Percentiles rank a stretch among this genome's conserved stretches.
phyloP scores from a whole-genome alignment of 2,797 vertebrate species.

The Merluccius polli region DNA sequence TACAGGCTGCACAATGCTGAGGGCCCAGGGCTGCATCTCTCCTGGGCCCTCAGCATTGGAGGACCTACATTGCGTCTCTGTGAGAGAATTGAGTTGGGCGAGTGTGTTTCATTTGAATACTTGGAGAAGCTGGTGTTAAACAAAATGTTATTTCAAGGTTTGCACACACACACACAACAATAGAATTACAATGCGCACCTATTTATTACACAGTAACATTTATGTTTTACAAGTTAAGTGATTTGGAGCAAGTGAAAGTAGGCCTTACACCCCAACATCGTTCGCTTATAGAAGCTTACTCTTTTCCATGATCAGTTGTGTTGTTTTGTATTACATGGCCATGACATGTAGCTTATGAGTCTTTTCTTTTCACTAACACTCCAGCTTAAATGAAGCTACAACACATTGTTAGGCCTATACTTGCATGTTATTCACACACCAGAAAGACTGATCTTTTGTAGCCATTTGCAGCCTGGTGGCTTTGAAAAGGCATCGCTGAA shows the following conservation, averaged over 20 bases:
- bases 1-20: conserved; percentile 68
- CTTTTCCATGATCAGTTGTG: background rate
- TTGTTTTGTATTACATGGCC: background rate
- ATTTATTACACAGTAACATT: background rate
- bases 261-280: too few relatives aligned
- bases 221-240: background rate
- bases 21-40: conserved; percentile 70
- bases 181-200: background rate
- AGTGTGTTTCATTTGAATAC: conserved; percentile 67
- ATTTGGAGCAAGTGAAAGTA: background rate
- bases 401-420: background rate
- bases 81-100: conserved; percentile 65
- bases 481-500: conserved; percentile 28
- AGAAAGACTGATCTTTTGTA: conserved; percentile 10
- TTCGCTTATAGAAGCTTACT: background rate
- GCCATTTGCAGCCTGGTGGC: conserved; percentile 12
- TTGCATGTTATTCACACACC: background rate
- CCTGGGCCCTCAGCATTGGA: conserved; percentile 68
- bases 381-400: background rate
- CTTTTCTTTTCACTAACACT: background rate
- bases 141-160: conserved; percentile 14
- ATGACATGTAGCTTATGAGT: background rate
- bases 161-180: background rate
- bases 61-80: conserved; percentile 72
- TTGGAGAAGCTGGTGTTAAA: conserved; percentile 34